Percentiles rank a stretch among this genome's conserved stretches.
phyloP scores from a whole-genome alignment of 2,888 invertebrate species.

The Myopa testacea region DNA sequence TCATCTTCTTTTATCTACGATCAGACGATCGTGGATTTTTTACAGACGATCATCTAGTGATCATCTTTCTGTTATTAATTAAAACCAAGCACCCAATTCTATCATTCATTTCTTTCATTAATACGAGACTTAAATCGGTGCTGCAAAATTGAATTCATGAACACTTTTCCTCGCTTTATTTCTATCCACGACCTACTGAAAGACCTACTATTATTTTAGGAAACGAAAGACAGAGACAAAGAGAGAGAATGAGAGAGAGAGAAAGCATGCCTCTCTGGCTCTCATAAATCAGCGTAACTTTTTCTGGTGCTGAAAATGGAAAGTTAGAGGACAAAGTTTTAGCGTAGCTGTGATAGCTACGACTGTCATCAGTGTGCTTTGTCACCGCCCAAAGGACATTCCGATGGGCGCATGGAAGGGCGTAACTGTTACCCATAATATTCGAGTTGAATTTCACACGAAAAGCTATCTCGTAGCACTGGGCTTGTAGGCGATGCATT shows the following conservation, averaged over 20 bases:
- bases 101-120: too few species aligned
- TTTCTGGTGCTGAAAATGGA: slow-evolving; percentile 2
- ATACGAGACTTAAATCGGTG: too few species aligned
- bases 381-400: background rate
- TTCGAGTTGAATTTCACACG: background rate
- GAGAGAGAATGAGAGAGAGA: background rate
- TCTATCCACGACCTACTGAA: background rate
- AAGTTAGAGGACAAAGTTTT: slow-evolving; percentile 8
- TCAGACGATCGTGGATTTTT: too few species aligned
- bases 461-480: background rate
- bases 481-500: too few species aligned
- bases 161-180: too few species aligned
- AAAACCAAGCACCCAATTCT: too few species aligned
- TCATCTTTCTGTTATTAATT: too few species aligned
- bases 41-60: too few species aligned
- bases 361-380: background rate
- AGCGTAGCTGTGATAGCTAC: background rate
- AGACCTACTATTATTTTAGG: background rate
- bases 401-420: background rate
- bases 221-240: background rate
- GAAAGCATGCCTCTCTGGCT: background rate
- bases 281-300: slow-evolving; percentile 25
- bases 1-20: too few species aligned
- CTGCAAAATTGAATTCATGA: too few species aligned
- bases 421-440: too few species aligned